Base-by-base conservation (phyloP, 2,888 invertebrate genomes). In the Apotomis turbidana region DNA sequence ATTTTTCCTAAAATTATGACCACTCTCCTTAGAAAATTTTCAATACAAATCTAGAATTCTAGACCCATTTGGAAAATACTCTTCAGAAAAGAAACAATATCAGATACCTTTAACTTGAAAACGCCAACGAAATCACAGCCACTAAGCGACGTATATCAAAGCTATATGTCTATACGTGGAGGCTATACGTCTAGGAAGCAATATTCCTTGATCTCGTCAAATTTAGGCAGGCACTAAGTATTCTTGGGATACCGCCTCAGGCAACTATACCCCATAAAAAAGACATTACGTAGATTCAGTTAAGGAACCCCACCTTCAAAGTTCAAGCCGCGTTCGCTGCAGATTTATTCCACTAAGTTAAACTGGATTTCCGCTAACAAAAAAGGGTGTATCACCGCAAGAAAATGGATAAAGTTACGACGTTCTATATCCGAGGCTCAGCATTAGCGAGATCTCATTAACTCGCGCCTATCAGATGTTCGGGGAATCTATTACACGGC, bases 401-500 rank as follows among this genome's bases (percentile, higher is more conserved):
- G 27, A 0, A 46, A 27, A 8, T 36, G 12, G 6, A 4, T n/a
- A 4, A 44, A 55, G 15, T 55, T 55, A 55, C 3, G 55, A 44
- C 64, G 13, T 64, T 55, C 0, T 10, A 41, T 27, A 4, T 44
- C 12, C 5, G 8, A 9, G 3, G 49, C 3, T 6, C 68, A 60
- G 76, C 72, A 74, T 74, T 74, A 70, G 71, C 72, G 67, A 77
- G 75, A 78, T 78, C 77, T 77, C 78, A 80, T 78, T 79, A 78
- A 74, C 70, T 68, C 41, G 61, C 60, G 71, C 73, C 77, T 81
- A 81, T 81, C 79, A 78, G 78, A 80, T 78, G 78, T 76, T 79
- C 61, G 70, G 74, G 79, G 79, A 83, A 81, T 83, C 79, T 76
- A 81, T 83, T 82, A 81, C 78, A 71, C 71, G 73, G 63, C 68